Percentiles rank a stretch among this genome's conserved stretches.
These are phyloP conservation scores for Anthrax anthrax DNA, from an alignment of 2,888 invertebrate genomes.

Conservation along the genomic window DNA sequence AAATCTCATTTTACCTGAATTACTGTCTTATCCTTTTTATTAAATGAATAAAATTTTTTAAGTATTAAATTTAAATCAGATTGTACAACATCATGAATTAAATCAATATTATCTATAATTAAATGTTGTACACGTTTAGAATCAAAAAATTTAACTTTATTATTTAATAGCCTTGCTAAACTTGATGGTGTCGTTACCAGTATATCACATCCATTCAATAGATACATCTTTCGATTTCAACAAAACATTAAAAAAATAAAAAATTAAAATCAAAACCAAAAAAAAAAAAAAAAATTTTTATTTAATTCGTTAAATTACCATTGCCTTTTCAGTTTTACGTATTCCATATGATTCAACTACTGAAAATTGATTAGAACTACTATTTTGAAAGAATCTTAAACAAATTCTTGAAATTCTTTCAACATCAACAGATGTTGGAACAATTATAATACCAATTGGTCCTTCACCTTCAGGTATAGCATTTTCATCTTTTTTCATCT, in stretches of 20 bases:
- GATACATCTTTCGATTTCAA: slow-evolving; percentile 13
- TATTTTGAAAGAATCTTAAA: slow-evolving; percentile 31
- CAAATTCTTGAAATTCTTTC: slow-evolving; percentile 34
- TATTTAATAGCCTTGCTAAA: slow-evolving; percentile 36
- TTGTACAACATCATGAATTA: slow-evolving; percentile 41
- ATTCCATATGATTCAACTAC: slow-evolving; percentile 33
- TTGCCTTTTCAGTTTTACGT: slow-evolving; percentile 17
- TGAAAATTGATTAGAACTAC: slow-evolving; percentile 28
- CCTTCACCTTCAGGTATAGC: slow-evolving; percentile 36
- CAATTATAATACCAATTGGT: slow-evolving; percentile 51
- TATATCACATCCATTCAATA: slow-evolving; percentile 54
- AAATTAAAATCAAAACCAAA: too few relatives aligned
- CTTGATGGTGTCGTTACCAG: slow-evolving; percentile 53
- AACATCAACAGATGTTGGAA: slow-evolving; percentile 45
- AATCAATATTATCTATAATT: slow-evolving; percentile 56
- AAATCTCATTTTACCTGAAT: slow-evolving; percentile 20
- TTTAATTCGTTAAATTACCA: slow-evolving; percentile 16
- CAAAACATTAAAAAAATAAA: neutral
- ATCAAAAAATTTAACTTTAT: slow-evolving; percentile 38
- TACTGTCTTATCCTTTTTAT: slow-evolving; percentile 26
- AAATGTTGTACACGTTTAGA: slow-evolving; percentile 48
- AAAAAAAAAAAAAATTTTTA: too few relatives aligned
- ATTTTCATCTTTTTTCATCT: slow-evolving; percentile 27
- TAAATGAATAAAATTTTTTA: slow-evolving; percentile 30
- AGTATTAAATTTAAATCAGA: slow-evolving; percentile 36